These are phyloP conservation scores for Caenorhabditis virilis DNA, from an alignment of 2,888 invertebrate genomes.

Conservation along the genomic window DNA sequence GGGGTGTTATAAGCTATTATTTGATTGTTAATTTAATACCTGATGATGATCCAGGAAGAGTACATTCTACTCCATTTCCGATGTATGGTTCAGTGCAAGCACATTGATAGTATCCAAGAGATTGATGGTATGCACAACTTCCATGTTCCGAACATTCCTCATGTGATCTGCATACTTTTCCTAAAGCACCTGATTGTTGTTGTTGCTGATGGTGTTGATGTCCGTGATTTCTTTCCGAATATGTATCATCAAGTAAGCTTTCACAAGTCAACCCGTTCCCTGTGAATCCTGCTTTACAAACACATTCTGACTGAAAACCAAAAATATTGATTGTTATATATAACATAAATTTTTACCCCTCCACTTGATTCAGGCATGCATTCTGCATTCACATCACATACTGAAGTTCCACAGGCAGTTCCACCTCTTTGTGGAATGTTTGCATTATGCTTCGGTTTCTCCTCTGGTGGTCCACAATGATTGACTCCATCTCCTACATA, in stretches of 20 bases:
- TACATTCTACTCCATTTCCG: slow-evolving; percentile 80
- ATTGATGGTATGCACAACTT: slow-evolving; percentile 59
- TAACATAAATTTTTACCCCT: slow-evolving; percentile 38
- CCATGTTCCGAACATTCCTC: slow-evolving; percentile 65
- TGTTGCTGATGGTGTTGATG: slow-evolving; percentile 13
- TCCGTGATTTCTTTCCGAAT: slow-evolving; percentile 14
- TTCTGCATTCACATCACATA: slow-evolving; percentile 84
- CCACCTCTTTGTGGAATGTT: slow-evolving; percentile 42
- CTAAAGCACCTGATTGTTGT: slow-evolving; percentile 37
- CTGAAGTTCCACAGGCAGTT: slow-evolving; percentile 70
- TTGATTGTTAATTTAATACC: too few relatives aligned
- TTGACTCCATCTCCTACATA: slow-evolving; percentile 67
- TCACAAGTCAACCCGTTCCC: slow-evolving; percentile 75
- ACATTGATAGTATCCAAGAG: slow-evolving; percentile 61
- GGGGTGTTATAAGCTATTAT: slow-evolving; percentile 1
- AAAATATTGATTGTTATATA: neutral
- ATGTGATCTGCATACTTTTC: slow-evolving; percentile 60
- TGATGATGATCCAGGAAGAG: slow-evolving; percentile 34
- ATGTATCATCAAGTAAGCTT: slow-evolving; percentile 44
- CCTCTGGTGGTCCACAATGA: slow-evolving; percentile 64
- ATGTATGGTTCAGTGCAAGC: slow-evolving; percentile 79
- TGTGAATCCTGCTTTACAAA: slow-evolving; percentile 76
- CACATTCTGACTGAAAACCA: slow-evolving; percentile 72
- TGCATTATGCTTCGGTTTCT: slow-evolving; percentile 39
- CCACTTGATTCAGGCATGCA: slow-evolving; percentile 82